phyloP scores from a whole-genome alignment of 2,888 invertebrate genomes.

The Cephonodes hylas region DNA sequence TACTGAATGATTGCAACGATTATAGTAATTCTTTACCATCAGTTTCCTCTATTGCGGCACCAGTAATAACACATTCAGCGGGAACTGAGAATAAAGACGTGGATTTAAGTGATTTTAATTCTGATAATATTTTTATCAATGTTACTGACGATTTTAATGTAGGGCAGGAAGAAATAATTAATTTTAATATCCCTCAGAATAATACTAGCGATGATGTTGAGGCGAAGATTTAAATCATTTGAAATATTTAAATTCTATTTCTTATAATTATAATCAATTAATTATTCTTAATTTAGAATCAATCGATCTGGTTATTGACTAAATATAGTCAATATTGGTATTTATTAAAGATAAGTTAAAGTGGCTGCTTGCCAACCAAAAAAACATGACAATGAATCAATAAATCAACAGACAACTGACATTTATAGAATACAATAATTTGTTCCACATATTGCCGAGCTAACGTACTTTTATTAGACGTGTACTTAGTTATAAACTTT shows the following conservation, averaged over 20 bases:
- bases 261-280: no score
- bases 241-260: not conserved
- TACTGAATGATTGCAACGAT: not conserved
- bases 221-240: not conserved
- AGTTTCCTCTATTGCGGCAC: not conserved
- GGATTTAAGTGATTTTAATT: not conserved
- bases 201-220: not conserved
- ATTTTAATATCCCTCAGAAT: not conserved
- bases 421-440: no score
- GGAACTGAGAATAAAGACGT: not conserved
- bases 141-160: conserved; percentile 13
- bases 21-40: not conserved
- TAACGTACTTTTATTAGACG: no score
- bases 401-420: no score
- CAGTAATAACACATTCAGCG: not conserved
- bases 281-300: no score
- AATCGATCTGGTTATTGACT: no score
- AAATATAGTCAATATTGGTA: no score
- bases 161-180: not conserved
- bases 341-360: no score
- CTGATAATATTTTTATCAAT: conserved; percentile 11
- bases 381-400: no score
- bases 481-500: no score
- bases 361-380: no score
- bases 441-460: no score